Conservation (phyloP, 2,888 invertebrate species). For the Corbicula japonica region DNA sequence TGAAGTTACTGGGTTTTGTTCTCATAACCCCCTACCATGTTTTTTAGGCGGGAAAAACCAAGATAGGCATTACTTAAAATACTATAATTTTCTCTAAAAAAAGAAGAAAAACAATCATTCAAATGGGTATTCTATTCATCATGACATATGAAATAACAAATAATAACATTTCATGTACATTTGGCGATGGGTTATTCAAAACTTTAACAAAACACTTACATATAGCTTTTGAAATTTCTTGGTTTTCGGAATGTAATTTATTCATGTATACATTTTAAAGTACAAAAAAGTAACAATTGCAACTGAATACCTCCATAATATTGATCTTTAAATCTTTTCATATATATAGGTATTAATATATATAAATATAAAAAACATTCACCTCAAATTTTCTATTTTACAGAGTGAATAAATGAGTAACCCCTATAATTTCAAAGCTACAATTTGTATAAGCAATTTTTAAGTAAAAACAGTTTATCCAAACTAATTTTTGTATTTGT, state of each 20-base stretch:
- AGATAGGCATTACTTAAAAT: too few relatives aligned
- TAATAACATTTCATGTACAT: too few relatives aligned
- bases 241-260: conserved; percentile 11
- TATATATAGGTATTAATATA: neutral
- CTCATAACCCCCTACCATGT: too few relatives aligned
- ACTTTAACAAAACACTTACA: too few relatives aligned
- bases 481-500: neutral
- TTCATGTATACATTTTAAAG: conserved; percentile 1
- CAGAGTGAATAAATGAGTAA: neutral
- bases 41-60: too few relatives aligned
- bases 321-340: neutral
- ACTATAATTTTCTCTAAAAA: too few relatives aligned
- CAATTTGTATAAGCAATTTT: neutral
- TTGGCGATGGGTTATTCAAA: too few relatives aligned
- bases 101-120: too few relatives aligned
- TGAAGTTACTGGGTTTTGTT: too few relatives aligned
- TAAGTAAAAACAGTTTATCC: neutral
- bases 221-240: too few relatives aligned
- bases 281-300: conserved; percentile 1
- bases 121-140: too few relatives aligned
- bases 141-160: too few relatives aligned
- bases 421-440: neutral
- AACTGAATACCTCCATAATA: neutral
- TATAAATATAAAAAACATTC: neutral
- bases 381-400: neutral